Conservation (phyloP, 1,140 invertebrate species). For the Platyscapa corneri region DNA sequence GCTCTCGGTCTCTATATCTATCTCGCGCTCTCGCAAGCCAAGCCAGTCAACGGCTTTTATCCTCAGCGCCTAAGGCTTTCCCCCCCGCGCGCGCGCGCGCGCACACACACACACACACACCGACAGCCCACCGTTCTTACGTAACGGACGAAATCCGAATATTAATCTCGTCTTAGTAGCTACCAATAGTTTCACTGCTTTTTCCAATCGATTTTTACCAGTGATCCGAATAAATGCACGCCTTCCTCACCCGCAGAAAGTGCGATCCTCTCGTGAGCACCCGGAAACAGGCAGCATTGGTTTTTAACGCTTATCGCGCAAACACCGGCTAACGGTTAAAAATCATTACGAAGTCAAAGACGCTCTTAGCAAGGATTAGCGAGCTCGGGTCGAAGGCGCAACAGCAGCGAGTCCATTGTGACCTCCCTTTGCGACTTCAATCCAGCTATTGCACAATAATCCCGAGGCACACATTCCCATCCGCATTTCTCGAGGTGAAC, state of each 20-base stretch:
- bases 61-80: background rate
- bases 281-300: background rate
- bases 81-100: too few relatives aligned
- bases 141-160: slow-evolving; percentile 16
- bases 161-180: background rate
- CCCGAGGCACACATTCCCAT: background rate
- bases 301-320: background rate
- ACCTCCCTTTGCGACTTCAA: too few relatives aligned
- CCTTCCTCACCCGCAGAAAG: background rate
- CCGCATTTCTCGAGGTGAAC: too few relatives aligned
- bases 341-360: background rate
- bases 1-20: slow-evolving; percentile 10
- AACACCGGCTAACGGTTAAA: background rate
- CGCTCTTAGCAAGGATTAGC: background rate
- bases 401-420: too few relatives aligned
- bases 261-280: background rate
- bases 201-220: background rate
- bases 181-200: too few relatives aligned
- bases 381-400: background rate
- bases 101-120: too few relatives aligned
- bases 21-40: background rate
- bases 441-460: background rate
- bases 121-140: too few relatives aligned
- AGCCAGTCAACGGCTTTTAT: background rate
- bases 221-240: background rate